A percentile compares a stretch with the other conserved stretches of the same genome.
Evolutionary conservation across 2,113 vertebrate genomes (phyloP).

Genomic region (Aptenodytes forsteri): DNA sequence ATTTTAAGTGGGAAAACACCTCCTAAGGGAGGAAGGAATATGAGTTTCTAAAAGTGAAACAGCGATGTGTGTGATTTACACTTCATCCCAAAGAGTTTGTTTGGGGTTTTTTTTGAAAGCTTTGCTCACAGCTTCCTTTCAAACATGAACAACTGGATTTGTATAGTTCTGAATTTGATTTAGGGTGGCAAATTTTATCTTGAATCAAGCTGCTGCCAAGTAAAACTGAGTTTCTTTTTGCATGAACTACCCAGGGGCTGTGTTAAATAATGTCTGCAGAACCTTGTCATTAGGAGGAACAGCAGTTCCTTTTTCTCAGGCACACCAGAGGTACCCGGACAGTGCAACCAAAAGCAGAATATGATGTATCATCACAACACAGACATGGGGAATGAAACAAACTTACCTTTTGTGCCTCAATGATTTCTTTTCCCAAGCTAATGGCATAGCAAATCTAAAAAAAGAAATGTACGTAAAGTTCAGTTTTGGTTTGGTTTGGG

Average conservation of each 20-base stretch:
- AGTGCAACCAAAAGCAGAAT: neutral
- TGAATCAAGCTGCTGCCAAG: neutral
- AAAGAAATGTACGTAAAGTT: neutral
- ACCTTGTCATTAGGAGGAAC: neutral
- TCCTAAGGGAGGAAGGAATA: neutral
- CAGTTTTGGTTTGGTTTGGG: neutral
- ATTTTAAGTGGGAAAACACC: neutral
- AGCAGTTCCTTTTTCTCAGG: neutral
- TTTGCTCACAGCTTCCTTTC: neutral
- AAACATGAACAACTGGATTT: neutral
- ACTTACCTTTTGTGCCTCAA: conserved; percentile 90
- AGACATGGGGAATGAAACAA: neutral
- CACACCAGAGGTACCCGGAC: neutral
- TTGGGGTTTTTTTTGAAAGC: neutral
- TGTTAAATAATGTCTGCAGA: neutral
- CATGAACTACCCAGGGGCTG: neutral
- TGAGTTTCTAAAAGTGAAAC: neutral
- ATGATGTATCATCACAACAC: neutral
- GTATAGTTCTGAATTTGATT: neutral
- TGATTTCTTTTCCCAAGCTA: conserved; percentile 92
- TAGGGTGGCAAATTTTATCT: neutral
- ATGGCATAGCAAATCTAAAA: conserved; percentile 94
- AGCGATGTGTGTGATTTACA: neutral
- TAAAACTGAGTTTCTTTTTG: neutral
- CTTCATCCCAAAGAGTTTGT: neutral